These are phyloP conservation scores for Pangasianodon gigas DNA, from an alignment of 2,113 vertebrate genomes.

Conservation along the genomic window DNA sequence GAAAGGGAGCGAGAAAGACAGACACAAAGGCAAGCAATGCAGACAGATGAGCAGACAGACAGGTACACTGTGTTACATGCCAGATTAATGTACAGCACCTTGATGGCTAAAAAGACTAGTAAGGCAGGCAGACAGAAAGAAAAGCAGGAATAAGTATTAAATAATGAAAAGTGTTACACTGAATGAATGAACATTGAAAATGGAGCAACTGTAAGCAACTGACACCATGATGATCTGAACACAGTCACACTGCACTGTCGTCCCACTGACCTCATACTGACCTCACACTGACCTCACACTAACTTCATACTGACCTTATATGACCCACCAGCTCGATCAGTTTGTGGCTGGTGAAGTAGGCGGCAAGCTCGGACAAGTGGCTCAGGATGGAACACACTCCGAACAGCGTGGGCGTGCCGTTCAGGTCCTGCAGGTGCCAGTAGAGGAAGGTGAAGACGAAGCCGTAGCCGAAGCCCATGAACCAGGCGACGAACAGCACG, in stretches of 20 bases:
- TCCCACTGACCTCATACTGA: background rate
- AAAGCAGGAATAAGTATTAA: background rate
- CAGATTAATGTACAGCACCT: background rate
- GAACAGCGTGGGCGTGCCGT: constrained; percentile 92
- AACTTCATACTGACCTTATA: constrained; percentile 83
- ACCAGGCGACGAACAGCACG: constrained; percentile 95
- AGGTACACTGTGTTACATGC: background rate
- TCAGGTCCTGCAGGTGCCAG: constrained; percentile 95
- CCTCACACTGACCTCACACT: background rate
- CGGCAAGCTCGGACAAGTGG: constrained; percentile 89
- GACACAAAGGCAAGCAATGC: background rate
- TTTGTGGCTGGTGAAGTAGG: constrained; percentile 98
- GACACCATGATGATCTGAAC: background rate
- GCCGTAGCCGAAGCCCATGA: constrained; percentile 98
- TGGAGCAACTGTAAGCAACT: background rate
- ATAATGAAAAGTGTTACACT: background rate
- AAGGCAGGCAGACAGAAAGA: background rate
- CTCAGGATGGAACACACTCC: constrained; percentile 94
- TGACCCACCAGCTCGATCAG: constrained; percentile 95
- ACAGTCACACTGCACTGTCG: background rate
- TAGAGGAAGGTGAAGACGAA: constrained; percentile 98
- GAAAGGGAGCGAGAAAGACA: background rate
- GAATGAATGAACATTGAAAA: background rate
- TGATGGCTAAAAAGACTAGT: background rate
- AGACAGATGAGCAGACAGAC: background rate